Base-by-base conservation (phyloP, 2,888 invertebrate species). In the Euclidia mi region DNA sequence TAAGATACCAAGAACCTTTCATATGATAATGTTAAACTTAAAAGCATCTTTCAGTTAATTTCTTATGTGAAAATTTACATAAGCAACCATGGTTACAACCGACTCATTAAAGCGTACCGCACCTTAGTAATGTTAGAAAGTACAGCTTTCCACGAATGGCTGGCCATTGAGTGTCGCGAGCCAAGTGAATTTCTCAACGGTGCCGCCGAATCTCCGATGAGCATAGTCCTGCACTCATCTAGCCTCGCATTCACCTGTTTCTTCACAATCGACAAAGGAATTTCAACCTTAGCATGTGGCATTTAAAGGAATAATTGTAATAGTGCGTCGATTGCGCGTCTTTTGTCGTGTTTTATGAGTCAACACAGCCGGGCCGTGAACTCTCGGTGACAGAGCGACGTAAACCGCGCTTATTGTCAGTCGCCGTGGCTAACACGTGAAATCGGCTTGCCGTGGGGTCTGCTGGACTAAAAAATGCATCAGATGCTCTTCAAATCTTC, bases 361-460 rank as follows among this genome's bases (percentile, higher is more conserved):
- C 81, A 82, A 81, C 78, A 79, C 81, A 77, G 82, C 64, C 78
- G 79, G 81, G 79, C 87, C 87, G 82, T 89, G 91, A 88, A 87
- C 88, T 81, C 76, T 81, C 81, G 79, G 88, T 87, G 91, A 91
- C 91, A 80, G 77, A 61, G 76, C 74, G 82, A 78, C 76, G 86
- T 88, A 87, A 90, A 89, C 82, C 77, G 76, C 78, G 87, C 81
- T 81, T 89, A 92, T 93, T 94, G 93, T 93, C 94, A 92, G 92
- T 91, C 82, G 75, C 81, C 92, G 92, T 93, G 82, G 82, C 93
- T 90, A 93, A 94, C 84, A 80, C 89, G 92, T 91, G 90, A 94
- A 94, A 94, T 94, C 87, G 78, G 67, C 91, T 79, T 81, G 86
- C 86, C 73, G 88, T 89, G 88, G 83, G 92, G 90, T 89, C 89